Evolutionary conservation across 2,113 vertebrate genomes (phyloP), one percentile per base, ranked within the genome.

Genomic region (Chaenocephalus aceratus): DNA sequence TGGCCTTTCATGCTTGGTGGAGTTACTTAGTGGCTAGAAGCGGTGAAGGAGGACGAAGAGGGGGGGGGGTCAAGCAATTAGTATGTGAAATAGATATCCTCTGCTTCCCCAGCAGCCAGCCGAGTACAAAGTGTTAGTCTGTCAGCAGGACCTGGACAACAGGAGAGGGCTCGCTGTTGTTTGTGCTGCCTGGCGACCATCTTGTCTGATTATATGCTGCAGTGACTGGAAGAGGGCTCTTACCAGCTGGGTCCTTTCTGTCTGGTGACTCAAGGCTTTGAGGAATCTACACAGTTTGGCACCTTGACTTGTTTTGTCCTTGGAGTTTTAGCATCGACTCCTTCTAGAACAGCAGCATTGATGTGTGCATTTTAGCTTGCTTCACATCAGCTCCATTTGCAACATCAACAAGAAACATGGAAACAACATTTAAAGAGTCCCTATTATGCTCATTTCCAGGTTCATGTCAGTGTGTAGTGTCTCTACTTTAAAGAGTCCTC

Each of bases 71-170:
- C 45, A 74, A 63, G 84, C 83, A 86, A 83, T 90, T 90, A 88
- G 81, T 75, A 75, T 72, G 86, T 91, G 93, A 93, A 92, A 92
- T 79, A 61, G 89, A 93, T 91, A 92, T 49, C 88, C 86, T 36
- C 59, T 45, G 49, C 72, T 70, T 65, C 21, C 75, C 26, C 74
- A 65, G 65, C 72, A 15, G 68, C 80, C 80, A 30, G 30, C 36
- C 18, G 52, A 84, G 88, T 60, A 92, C 87, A 92, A 86, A 89
- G 89, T 87, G 85, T 82, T 56, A 54, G 77, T 87, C 87, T 91
- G 82, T 93, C 89, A 90, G 87, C 81, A 41, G 70, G 4, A 30
- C 69, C 76, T 58, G 67, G 80, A 62, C 77, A 49, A 14, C 72
- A 75, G 53, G 46, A 75, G 82, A 83, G 83, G 18, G 80, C 74